phyloP scores from a whole-genome alignment of 2,888 invertebrate genomes.

The Thereva unica region DNA sequence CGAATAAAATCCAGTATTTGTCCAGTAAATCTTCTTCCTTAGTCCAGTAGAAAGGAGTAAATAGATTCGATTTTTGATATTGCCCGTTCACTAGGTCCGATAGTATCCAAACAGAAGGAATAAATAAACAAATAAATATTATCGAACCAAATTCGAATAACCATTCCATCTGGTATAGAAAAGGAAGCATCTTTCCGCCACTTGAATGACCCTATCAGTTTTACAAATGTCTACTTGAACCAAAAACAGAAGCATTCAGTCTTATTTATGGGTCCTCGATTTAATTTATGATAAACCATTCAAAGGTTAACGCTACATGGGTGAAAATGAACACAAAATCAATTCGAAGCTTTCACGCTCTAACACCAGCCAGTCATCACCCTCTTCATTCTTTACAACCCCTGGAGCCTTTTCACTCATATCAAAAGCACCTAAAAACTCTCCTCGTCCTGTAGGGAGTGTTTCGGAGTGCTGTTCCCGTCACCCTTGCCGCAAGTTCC shows the following conservation, averaged over 20 bases:
- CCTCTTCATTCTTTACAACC: not conserved
- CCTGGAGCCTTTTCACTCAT: constrained; percentile 7
- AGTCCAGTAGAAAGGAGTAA: too few relatives aligned
- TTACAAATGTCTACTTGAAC: constrained; percentile 12
- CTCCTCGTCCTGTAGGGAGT: not conserved
- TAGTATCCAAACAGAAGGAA: too few relatives aligned
- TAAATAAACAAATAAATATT: too few relatives aligned
- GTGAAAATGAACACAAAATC: constrained; percentile 28
- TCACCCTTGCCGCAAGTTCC: not conserved
- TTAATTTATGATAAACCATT: constrained; percentile 34
- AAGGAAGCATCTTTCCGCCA: too few relatives aligned
- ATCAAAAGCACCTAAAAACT: not conserved
- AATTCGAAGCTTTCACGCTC: constrained; percentile 20
- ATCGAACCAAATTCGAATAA: too few relatives aligned
- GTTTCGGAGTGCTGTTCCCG: not conserved
- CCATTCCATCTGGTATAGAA: too few relatives aligned
- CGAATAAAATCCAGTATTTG: too few relatives aligned
- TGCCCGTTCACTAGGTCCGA: too few relatives aligned
- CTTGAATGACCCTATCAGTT: too few relatives aligned
- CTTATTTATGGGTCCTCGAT: constrained; percentile 28
- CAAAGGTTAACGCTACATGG: constrained; percentile 25
- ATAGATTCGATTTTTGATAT: too few relatives aligned
- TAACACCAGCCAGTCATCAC: not conserved
- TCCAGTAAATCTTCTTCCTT: too few relatives aligned
- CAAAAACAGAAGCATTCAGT: constrained; percentile 13